Base-by-base conservation (phyloP, 2,888 invertebrate genomes). In the Caradrina clavipalpis region DNA sequence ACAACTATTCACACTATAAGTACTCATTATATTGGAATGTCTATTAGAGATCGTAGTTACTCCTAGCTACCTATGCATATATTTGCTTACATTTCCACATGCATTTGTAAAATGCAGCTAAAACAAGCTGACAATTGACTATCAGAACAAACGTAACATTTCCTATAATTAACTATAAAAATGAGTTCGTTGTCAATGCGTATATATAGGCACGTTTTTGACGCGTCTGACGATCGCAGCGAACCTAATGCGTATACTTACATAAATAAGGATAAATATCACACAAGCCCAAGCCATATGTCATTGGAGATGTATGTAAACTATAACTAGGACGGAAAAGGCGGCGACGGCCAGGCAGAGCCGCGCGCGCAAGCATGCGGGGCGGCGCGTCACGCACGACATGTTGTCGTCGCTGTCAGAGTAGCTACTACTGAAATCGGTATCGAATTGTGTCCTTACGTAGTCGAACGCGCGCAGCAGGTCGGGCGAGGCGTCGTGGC, bases 251-350 rank as follows among this genome's bases (percentile, higher is more conserved):
- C 88, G 88, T 82, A 92, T 93, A 94, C 94, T 93, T 91, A 94
- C 91, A 93, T 89, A 94, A 67, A 92, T 89, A 89, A 93, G 85
- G 87, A 91, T 88, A 90, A 93, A 90, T 89, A 94, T 91, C 88
- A 94, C 91, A 95, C 90, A 95, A 94, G 94, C 93, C 90, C 91
- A 93, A 91, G 93, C 94, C 87, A 91, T 85, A 87, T 89, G 92
- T 96, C 95, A 96, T 90, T 95, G 95, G 71, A 96, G 88, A 85
- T 96, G 96, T 86, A 96, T 92, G 89, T 95, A 96, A 86, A 95
- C 94, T 91, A 96, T 95, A 80, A 96, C 88, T 84, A 96, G 89
- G 64, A 96, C 89, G 56, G 96, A 96, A 82, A 96, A 93, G 74
- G 96, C 95, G 85, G 96, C 96, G 77, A 96, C 91, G 73, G 96